Conservation (phyloP, 2,113 vertebrate species). For the Otus sunia region DNA sequence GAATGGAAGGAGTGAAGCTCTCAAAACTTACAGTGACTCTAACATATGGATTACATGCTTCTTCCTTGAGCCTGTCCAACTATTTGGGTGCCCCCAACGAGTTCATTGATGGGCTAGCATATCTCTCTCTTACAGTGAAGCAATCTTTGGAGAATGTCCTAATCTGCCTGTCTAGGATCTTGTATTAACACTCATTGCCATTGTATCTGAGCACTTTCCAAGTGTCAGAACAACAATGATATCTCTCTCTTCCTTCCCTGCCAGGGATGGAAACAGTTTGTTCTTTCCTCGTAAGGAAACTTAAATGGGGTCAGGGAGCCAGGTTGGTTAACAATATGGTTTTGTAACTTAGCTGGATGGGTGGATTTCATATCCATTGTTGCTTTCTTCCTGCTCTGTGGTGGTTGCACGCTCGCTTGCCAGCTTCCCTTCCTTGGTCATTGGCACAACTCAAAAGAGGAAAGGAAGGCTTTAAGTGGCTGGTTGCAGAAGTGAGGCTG, state of each 20-base stretch:
- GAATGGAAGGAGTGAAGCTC: background rate
- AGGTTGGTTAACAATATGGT: conserved; percentile 47
- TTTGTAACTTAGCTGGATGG: conserved; percentile 37
- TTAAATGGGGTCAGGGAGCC: conserved; percentile 20
- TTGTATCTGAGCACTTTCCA: conserved; percentile 30
- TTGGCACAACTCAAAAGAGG: conserved; percentile 12
- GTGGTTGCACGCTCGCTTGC: background rate
- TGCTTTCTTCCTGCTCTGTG: conserved; percentile 56
- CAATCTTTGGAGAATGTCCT: background rate
- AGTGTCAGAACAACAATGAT: conserved; percentile 48
- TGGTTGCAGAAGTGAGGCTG: background rate
- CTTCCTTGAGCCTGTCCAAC: background rate
- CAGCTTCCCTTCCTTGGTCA: conserved; percentile 13
- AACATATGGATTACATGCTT: background rate
- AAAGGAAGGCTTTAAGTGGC: background rate
- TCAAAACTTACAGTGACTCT: background rate
- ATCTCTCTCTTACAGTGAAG: background rate
- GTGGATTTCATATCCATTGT: conserved; percentile 55
- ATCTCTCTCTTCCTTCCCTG: conserved; percentile 32
- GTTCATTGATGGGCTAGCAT: background rate
- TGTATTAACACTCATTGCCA: background rate
- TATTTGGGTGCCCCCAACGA: background rate
- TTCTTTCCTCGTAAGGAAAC: background rate
- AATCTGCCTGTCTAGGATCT: background rate
- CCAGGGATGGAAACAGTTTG: conserved; percentile 41